Evolutionary conservation across 2,888 invertebrate genomes (phyloP).

Genomic region (Strigamia transsilvanica): DNA sequence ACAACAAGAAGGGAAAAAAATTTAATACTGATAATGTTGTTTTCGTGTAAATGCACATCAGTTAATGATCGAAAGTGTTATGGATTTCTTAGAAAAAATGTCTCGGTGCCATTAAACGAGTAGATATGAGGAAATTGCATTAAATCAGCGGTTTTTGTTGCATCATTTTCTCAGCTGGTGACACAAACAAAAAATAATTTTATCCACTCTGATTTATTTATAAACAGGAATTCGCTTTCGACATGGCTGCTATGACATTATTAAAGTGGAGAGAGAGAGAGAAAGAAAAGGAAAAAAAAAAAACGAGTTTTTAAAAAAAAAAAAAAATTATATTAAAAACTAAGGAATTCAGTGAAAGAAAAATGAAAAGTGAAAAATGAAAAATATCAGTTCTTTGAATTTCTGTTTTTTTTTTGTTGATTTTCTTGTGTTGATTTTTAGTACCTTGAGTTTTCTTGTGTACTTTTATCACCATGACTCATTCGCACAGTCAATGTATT

Average conservation of each 20-base stretch:
- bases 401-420: not conserved
- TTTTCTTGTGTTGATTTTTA: not conserved
- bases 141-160: not conserved
- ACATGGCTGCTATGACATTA: not conserved
- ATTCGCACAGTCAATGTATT: not conserved
- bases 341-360: too few species aligned
- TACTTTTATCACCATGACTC: conserved; percentile 4
- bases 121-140: not conserved
- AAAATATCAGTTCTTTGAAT: too few species aligned
- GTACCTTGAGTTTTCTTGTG: too few species aligned
- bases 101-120: not conserved
- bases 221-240: conserved; percentile 35
- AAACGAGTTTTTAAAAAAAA: too few species aligned
- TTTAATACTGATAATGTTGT: too few species aligned
- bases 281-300: not conserved
- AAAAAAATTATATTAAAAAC: too few species aligned
- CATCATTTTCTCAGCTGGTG: conserved; percentile 36
- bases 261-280: not conserved
- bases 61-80: not conserved
- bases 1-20: too few species aligned
- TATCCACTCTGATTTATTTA: conserved; percentile 21
- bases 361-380: too few species aligned
- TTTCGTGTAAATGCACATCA: not conserved
- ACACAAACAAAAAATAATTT: not conserved
- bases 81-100: not conserved